phyloP scores from a whole-genome alignment of 2,888 invertebrate genomes.

The Troglohyphantes excavatus region DNA sequence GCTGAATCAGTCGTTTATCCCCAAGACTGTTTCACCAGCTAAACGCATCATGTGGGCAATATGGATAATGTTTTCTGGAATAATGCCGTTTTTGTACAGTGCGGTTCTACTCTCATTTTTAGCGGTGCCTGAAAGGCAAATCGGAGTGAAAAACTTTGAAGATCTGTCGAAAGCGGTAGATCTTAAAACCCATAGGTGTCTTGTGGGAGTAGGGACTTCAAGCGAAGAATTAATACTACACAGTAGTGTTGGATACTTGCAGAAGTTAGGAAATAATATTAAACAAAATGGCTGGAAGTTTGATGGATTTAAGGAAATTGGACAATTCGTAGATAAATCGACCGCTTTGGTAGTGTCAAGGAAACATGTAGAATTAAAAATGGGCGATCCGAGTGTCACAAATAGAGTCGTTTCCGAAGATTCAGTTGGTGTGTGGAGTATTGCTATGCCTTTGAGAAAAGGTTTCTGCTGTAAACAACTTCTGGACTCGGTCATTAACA shows the following conservation, averaged over 20 bases:
- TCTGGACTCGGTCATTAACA: background rate
- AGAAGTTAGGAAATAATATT: background rate
- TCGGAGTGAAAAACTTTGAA: conserved; percentile 5
- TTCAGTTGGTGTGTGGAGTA: conserved; percentile 21
- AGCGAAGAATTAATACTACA: background rate
- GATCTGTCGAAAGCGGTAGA: conserved; percentile 18
- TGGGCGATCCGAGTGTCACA: background rate
- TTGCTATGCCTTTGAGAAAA: conserved; percentile 23
- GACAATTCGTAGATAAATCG: background rate
- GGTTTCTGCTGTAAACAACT: conserved; percentile 37
- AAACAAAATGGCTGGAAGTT: conserved; percentile 28
- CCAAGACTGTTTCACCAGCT: background rate
- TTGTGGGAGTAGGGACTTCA: background rate
- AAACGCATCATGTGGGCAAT: background rate
- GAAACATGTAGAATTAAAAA: background rate
- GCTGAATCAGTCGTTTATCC: background rate
- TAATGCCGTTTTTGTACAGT: conserved; percentile 39
- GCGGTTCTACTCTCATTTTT: conserved; percentile 28
- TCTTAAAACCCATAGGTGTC: background rate
- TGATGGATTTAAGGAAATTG: background rate
- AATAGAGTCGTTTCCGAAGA: conserved; percentile 15
- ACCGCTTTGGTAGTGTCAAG: background rate
- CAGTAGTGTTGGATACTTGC: conserved; percentile 10
- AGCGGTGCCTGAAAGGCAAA: conserved; percentile 6
- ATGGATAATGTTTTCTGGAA: conserved; percentile 1